Evolutionary conservation across 2,797 vertebrate genomes (phyloP).

Genomic region (Dermochelys coriacea): DNA sequence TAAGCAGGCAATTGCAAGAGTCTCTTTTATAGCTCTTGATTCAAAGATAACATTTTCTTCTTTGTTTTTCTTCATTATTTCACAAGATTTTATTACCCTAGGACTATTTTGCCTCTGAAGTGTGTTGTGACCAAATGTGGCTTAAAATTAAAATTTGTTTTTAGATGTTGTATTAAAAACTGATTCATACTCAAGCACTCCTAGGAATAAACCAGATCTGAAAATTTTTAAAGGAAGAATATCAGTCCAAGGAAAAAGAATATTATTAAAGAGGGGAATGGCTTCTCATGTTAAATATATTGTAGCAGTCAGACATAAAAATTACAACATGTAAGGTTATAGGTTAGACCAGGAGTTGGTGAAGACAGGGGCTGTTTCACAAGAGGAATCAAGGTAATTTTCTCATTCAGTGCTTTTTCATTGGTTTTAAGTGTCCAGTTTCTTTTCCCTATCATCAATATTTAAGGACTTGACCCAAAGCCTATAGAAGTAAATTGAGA

Average conservation of each 20-base stretch:
- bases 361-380: constrained; percentile 2
- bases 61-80: background rate
- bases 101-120: background rate
- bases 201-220: background rate
- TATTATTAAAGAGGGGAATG: background rate
- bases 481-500: constrained; percentile 17
- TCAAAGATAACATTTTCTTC: background rate
- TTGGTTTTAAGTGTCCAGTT: background rate
- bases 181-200: background rate
- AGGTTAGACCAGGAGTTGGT: background rate
- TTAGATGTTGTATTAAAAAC: background rate
- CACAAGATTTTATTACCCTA: background rate
- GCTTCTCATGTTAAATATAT: constrained; percentile 9
- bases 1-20: background rate
- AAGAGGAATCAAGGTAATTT: constrained; percentile 42
- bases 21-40: background rate
- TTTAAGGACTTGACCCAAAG: background rate
- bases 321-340: background rate
- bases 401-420: background rate
- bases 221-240: constrained; percentile 23
- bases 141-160: background rate
- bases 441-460: constrained; percentile 7
- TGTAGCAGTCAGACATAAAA: background rate
- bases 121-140: background rate
- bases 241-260: constrained; percentile 3